phyloP scores from a whole-genome alignment of 2,888 invertebrate species.

The Tryphoninae sp. region DNA sequence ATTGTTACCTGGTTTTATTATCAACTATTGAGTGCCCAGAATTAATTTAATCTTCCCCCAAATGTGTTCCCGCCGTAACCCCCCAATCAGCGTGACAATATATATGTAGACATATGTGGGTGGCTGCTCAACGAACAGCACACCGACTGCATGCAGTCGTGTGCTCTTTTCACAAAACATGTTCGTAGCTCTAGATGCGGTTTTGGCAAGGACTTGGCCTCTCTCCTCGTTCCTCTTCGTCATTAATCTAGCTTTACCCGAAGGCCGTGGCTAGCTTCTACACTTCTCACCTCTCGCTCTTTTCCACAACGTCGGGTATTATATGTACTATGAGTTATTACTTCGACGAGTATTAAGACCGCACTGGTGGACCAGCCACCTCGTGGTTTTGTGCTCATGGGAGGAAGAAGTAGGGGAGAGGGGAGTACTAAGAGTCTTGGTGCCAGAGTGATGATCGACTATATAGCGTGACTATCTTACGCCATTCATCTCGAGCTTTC shows the following conservation, averaged over 20 bases:
- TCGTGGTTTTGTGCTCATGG: slow-evolving; percentile 40
- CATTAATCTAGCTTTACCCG: slow-evolving; percentile 62
- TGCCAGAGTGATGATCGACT: slow-evolving; percentile 24
- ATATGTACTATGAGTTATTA: slow-evolving; percentile 60
- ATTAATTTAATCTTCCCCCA: too few species aligned
- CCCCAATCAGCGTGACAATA: neutral
- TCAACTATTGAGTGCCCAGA: too few species aligned
- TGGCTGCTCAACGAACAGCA: slow-evolving; percentile 1
- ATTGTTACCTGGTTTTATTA: too few species aligned
- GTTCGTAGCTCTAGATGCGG: slow-evolving; percentile 57
- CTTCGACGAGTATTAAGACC: slow-evolving; percentile 58
- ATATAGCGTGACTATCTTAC: neutral
- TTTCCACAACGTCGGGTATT: slow-evolving; percentile 48
- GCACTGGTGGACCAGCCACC: slow-evolving; percentile 43
- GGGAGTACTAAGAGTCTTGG: slow-evolving; percentile 5
- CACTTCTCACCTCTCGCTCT: slow-evolving; percentile 42
- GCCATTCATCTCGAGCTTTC: slow-evolving; percentile 11
- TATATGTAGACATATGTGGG: slow-evolving; percentile 16
- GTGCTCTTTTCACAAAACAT: slow-evolving; percentile 56
- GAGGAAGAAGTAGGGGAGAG: neutral
- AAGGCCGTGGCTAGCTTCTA: slow-evolving; percentile 56
- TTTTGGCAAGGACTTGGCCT: slow-evolving; percentile 59
- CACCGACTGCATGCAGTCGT: slow-evolving; percentile 8
- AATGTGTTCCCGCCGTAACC: too few species aligned
- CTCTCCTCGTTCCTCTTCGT: slow-evolving; percentile 52